Evolutionary conservation across 2,113 vertebrate genomes (phyloP).

Genomic region (Actenoides hombroni): DNA sequence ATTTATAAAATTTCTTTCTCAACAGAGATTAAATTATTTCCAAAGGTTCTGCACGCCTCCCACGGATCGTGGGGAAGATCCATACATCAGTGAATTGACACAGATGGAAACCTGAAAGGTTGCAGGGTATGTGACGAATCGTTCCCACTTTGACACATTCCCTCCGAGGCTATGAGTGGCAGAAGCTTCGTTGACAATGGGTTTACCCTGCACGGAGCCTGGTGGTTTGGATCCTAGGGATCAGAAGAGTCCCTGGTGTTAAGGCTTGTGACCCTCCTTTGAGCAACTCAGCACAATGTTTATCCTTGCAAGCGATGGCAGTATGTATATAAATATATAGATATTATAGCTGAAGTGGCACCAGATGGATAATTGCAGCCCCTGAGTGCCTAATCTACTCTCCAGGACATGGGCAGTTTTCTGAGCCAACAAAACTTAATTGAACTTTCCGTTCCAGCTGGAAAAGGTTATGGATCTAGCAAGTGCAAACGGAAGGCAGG

Average conservation of each 20-base stretch:
- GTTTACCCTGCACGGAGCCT: neutral
- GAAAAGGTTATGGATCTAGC: slow-evolving; percentile 81
- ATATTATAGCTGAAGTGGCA: slow-evolving; percentile 74
- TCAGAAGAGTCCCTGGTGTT: neutral
- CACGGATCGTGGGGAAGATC: slow-evolving; percentile 1
- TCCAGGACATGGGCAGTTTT: slow-evolving; percentile 79
- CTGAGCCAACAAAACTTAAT: slow-evolving; percentile 84
- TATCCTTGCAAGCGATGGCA: slow-evolving; percentile 25
- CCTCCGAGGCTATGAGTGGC: neutral
- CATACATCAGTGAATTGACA: slow-evolving; percentile 59
- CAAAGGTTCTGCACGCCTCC: slow-evolving; percentile 36
- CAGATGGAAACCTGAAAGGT: slow-evolving; percentile 28
- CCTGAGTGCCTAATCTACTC: slow-evolving; percentile 82
- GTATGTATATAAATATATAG: slow-evolving; percentile 70
- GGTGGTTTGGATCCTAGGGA: neutral
- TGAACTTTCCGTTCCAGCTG: slow-evolving; percentile 83
- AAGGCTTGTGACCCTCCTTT: neutral
- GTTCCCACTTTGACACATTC: neutral
- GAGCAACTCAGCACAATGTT: slow-evolving; percentile 4
- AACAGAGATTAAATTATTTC: slow-evolving; percentile 68
- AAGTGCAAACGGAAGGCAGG: slow-evolving; percentile 59
- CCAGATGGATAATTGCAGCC: slow-evolving; percentile 83
- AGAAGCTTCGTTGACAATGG: neutral
- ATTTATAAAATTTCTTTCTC: slow-evolving; percentile 27
- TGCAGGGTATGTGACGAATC: neutral